phyloP scores from a whole-genome alignment of 2,113 vertebrate genomes.

The Catagonus wagneri region DNA sequence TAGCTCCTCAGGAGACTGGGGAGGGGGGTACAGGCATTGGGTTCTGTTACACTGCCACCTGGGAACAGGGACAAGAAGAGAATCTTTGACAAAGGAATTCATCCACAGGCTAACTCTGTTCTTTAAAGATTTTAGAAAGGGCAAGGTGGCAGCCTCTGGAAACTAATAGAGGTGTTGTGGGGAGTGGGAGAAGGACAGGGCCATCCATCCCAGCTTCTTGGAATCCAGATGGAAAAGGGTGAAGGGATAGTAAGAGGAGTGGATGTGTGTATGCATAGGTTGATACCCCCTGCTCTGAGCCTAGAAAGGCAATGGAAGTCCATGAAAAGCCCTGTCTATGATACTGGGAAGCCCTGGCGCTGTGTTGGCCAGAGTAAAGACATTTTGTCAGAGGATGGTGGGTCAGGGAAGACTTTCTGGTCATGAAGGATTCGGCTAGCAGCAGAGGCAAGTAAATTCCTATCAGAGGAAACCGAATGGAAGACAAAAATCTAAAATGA shows the following conservation, averaged over 20 bases:
- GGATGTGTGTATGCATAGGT: background rate
- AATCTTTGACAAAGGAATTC: constrained; percentile 3
- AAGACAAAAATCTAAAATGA: constrained; percentile 56
- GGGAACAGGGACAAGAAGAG: background rate
- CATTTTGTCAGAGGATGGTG: background rate
- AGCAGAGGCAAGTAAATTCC: background rate
- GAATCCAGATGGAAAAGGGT: constrained; percentile 23
- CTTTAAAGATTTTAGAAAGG: background rate
- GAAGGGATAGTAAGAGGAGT: background rate
- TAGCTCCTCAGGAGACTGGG: background rate
- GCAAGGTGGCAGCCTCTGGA: background rate
- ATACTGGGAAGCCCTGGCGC: background rate
- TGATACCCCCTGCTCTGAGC: background rate
- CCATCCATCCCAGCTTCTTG: background rate
- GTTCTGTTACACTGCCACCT: background rate
- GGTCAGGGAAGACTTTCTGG: background rate
- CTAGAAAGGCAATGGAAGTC: constrained; percentile 33
- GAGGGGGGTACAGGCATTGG: background rate
- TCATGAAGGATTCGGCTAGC: background rate
- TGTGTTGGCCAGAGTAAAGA: background rate
- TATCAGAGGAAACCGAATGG: background rate
- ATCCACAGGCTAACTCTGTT: background rate
- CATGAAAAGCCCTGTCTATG: background rate
- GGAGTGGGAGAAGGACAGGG: background rate
- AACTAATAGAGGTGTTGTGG: background rate